Conservation (phyloP, 2,113 vertebrate species). For the Arenaria interpres region DNA sequence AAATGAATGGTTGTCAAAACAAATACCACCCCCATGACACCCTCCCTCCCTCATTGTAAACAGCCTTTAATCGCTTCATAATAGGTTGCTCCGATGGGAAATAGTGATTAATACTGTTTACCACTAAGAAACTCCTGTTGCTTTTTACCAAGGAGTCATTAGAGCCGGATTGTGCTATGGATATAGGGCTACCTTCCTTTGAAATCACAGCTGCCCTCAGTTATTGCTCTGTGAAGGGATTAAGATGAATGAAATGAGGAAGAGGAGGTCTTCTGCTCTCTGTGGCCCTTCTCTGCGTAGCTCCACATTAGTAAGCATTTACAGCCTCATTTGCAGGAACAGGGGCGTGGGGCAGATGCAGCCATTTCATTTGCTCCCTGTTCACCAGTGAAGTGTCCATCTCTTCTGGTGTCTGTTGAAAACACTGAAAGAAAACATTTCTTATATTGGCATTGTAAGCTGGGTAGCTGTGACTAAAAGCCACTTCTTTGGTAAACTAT, state of each 20-base stretch:
- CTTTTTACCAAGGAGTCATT: slow-evolving; percentile 13
- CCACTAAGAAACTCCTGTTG: slow-evolving; percentile 5
- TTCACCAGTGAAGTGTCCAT: not conserved
- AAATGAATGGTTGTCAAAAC: slow-evolving; percentile 62
- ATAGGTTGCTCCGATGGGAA: slow-evolving; percentile 25
- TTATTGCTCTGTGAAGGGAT: not conserved
- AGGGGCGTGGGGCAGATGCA: not conserved
- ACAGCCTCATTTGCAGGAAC: not conserved
- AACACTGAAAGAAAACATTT: not conserved
- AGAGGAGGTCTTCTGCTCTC: not conserved
- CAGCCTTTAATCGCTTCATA: slow-evolving; percentile 57
- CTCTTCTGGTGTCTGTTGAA: not conserved
- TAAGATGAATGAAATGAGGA: slow-evolving; percentile 1
- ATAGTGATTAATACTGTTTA: slow-evolving; percentile 43
- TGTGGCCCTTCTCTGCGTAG: not conserved
- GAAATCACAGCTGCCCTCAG: not conserved
- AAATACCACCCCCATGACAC: slow-evolving; percentile 18
- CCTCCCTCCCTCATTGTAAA: slow-evolving; percentile 34
- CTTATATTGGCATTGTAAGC: not conserved
- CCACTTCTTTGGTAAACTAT: not conserved
- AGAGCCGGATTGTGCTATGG: not conserved
- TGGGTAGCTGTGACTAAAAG: not conserved
- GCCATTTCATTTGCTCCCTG: not conserved
- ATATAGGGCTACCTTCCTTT: not conserved
- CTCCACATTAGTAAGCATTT: not conserved